Evolutionary conservation across 2,888 invertebrate genomes (phyloP).

Genomic region (Smittia sp.): DNA sequence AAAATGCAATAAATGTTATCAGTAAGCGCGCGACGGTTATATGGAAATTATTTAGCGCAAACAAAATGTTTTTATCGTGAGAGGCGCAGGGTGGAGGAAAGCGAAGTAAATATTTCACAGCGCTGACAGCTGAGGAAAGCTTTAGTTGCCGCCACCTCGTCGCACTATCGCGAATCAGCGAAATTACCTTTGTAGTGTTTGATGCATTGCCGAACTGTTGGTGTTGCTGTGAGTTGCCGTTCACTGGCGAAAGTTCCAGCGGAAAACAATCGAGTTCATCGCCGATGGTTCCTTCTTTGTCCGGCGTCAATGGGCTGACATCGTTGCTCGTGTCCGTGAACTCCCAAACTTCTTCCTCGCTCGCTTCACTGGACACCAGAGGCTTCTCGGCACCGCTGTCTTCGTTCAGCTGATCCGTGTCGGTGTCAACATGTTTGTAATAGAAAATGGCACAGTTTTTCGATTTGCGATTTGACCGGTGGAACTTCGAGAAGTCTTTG

Average conservation of each 20-base stretch:
- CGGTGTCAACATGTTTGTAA: constrained; percentile 82
- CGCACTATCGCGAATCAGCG: background rate
- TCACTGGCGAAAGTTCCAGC: background rate
- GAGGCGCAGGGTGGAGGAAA: background rate
- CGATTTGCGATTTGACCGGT: constrained; percentile 72
- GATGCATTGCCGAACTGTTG: background rate
- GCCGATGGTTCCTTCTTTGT: background rate
- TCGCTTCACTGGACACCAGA: constrained; percentile 56
- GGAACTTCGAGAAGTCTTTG: constrained; percentile 61
- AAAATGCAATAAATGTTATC: background rate
- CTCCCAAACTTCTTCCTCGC: constrained; percentile 59
- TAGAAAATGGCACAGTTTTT: constrained; percentile 82
- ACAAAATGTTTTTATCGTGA: background rate
- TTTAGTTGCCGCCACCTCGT: background rate
- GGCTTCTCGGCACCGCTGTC: constrained; percentile 48
- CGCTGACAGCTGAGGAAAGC: too few relatives aligned
- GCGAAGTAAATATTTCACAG: too few relatives aligned
- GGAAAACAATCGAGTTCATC: background rate
- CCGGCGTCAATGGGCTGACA: background rate
- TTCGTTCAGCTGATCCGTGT: constrained; percentile 63
- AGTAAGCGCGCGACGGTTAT: background rate
- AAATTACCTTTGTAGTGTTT: constrained; percentile 30
- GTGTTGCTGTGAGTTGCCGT: constrained; percentile 15
- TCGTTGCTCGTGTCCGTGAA: constrained; percentile 45
- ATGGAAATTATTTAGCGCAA: background rate